Conservation (phyloP, 2,888 invertebrate genomes). For the Monopis laevigella region DNA sequence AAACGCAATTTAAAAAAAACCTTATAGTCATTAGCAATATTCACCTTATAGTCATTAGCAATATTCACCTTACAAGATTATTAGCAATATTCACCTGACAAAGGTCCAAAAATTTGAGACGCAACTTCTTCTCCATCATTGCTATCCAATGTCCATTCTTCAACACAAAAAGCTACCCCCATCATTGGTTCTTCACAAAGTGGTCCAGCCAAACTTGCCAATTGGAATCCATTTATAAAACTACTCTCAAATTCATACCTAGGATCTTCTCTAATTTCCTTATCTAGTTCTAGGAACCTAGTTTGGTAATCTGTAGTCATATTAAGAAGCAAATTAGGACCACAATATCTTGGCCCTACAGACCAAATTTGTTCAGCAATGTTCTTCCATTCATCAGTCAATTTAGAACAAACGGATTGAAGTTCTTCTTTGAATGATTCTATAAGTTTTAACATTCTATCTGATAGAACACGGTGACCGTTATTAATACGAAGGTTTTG, state of each 20-base stretch:
- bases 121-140: constrained; percentile 39
- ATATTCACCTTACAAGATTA: too few species aligned
- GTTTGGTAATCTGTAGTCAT: constrained; percentile 71
- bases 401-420: constrained; percentile 64
- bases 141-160: constrained; percentile 77
- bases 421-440: constrained; percentile 66
- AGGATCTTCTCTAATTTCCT: constrained; percentile 54
- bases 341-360: constrained; percentile 89
- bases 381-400: constrained; percentile 62
- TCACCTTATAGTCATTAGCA: too few species aligned
- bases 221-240: constrained; percentile 87
- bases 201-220: constrained; percentile 89
- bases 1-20: too few species aligned
- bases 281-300: constrained; percentile 46
- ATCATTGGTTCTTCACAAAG: constrained; percentile 97
- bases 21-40: too few species aligned
- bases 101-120: constrained; percentile 55
- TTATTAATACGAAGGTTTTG: constrained; percentile 31
- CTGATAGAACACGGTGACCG: constrained; percentile 33
- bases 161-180: constrained; percentile 91
- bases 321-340: constrained; percentile 91
- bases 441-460: constrained; percentile 52
- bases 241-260: constrained; percentile 77
- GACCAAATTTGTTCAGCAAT: constrained; percentile 83
- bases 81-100: constrained; percentile 54